phyloP scores from a whole-genome alignment of 2,797 vertebrate species.

The Sebastes melanostomus region DNA sequence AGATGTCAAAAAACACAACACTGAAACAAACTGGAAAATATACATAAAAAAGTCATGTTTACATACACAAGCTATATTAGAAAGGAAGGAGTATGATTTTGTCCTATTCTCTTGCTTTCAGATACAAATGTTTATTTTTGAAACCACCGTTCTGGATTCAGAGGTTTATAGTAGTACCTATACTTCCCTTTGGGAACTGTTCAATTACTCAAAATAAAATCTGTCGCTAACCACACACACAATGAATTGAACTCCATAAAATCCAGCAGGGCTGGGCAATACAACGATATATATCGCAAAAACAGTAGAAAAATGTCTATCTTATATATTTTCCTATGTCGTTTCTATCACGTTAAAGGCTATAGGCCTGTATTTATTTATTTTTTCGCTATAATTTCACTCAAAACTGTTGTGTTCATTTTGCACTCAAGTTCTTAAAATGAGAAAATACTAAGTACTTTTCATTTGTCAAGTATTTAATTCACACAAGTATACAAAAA shows the following conservation, averaged over 20 bases:
- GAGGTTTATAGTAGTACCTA: neutral
- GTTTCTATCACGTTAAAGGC: no score
- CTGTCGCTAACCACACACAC: neutral
- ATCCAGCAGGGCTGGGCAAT: no score
- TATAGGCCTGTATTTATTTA: no score
- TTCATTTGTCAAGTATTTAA: no score
- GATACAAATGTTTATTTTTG: slow-evolving; percentile 32
- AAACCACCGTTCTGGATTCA: slow-evolving; percentile 5
- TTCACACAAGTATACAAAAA: no score
- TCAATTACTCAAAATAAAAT: neutral
- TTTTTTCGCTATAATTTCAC: neutral
- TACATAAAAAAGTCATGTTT: slow-evolving; percentile 43
- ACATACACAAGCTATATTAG: slow-evolving; percentile 25
- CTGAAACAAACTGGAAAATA: slow-evolving; percentile 14
- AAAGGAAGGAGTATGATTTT: slow-evolving; percentile 27
- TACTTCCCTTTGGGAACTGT: neutral
- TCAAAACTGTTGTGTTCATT: no score
- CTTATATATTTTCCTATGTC: no score
- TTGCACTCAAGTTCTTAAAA: no score
- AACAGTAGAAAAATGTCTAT: no score
- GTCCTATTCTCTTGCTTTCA: slow-evolving; percentile 20
- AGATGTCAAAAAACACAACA: slow-evolving; percentile 14
- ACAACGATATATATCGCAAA: no score
- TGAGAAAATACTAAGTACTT: no score
- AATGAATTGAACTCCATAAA: neutral